Conservation (phyloP, 53 echinoderm and acorn worm species). For the Patiria pectinifera region DNA sequence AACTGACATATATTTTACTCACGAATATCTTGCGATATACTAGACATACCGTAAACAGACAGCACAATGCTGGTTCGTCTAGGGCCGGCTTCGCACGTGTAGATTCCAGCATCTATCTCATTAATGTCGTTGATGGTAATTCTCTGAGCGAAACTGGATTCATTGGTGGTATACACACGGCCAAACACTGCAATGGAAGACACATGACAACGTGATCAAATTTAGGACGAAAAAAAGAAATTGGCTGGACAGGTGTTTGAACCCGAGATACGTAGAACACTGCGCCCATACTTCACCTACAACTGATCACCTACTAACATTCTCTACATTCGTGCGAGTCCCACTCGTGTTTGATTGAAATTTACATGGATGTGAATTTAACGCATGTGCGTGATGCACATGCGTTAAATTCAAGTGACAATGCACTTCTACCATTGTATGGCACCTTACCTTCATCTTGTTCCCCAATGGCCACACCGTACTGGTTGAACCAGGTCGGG, state of each 20-base stretch:
- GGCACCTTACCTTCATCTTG: constrained; percentile 38
- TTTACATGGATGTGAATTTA: too few relatives aligned
- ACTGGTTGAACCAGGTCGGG: constrained; percentile 73
- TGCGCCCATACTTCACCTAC: too few relatives aligned
- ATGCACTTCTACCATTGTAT: background rate
- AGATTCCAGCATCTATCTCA: constrained; percentile 77
- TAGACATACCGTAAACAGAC: constrained; percentile 76
- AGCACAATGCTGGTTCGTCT: constrained; percentile 74
- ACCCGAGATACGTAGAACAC: too few relatives aligned
- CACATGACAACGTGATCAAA: background rate
- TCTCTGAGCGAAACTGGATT: constrained; percentile 46
- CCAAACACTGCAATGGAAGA: constrained; percentile 8
- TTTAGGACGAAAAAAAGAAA: too few relatives aligned
- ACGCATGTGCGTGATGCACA: too few relatives aligned
- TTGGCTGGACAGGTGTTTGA: too few relatives aligned
- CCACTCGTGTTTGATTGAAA: too few relatives aligned
- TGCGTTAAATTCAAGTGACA: too few relatives aligned
- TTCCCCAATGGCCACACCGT: constrained; percentile 61
- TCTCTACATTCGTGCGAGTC: too few relatives aligned
- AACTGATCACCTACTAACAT: too few relatives aligned
- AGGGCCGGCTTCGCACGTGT: constrained; percentile 84
- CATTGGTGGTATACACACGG: constrained; percentile 35
- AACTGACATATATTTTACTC: background rate
- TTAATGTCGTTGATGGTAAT: constrained; percentile 73
- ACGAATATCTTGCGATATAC: background rate